Evolutionary conservation across 2,888 invertebrate species (phyloP), one percentile per base, ranked within the genome.

Genomic region (Eilema depressum): DNA sequence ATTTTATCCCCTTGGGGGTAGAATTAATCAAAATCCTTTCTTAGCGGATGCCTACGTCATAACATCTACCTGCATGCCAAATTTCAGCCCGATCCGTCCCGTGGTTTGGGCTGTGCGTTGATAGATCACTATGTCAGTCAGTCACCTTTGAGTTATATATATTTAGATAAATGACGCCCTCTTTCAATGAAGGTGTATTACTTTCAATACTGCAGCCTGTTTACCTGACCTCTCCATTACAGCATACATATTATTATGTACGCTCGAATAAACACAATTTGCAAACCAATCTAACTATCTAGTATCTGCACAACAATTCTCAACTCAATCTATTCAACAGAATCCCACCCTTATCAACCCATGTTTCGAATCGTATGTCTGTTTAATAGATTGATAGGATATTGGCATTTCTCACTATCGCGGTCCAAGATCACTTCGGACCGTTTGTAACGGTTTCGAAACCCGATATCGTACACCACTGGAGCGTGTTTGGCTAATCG

Each of bases 311-410:
- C 33, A 25, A 37, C 14, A 20, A 10, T 37, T 30, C 56, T 56
- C 26, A 68, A 63, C 23, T 68, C 28, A 23, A 37, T 63, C 37
- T 20, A 37, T n/a, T 62, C 37, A 25, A 63, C 41, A 53, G 63
- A 14, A 41, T 59, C 41, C 63, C 41, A 70, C 17, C 60, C 63
- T 68, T 71, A 65, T 66, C 53, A 37, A 28, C 63, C 63, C 33
- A 71, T 72, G 41, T 67, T 71, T 66, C 14, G 68, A 73, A 71
- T 81, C 74, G 76, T 81, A 74, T 70, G 62, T 70, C 81, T 71
- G 72, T 81, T 70, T 68, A 63, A 26, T 56, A 17, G 70, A 73
- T 57, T 80, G 81, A 80, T 78, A 69, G 83, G 79, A 71, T 77
- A 80, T 81, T 81, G 81, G 63, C 70, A 59, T 71, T 73, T 77